These are phyloP conservation scores for Bubalus kerabau DNA, from an alignment of 2,113 vertebrate genomes.

Conservation along the genomic window DNA sequence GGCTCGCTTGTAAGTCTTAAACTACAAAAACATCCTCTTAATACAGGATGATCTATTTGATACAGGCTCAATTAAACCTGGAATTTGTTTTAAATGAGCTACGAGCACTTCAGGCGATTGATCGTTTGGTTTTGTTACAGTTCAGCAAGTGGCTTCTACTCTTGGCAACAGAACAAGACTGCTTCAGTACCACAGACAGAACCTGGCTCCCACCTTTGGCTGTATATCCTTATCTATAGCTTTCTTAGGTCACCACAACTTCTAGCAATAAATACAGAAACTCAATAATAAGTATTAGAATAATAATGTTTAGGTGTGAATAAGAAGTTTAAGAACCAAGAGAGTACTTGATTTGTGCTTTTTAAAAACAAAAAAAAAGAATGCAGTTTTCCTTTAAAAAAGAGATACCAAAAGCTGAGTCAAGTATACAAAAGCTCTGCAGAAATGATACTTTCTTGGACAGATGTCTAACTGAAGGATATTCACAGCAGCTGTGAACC, in stretches of 20 bases:
- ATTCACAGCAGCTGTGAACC: background rate
- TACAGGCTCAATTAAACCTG: constrained; percentile 48
- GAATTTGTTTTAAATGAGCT: constrained; percentile 57
- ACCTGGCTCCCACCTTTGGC: background rate
- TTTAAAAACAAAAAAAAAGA: background rate
- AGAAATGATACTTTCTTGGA: background rate
- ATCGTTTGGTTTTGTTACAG: constrained; percentile 44
- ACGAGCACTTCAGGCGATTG: background rate
- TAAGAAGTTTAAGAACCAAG: background rate
- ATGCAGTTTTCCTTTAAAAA: background rate
- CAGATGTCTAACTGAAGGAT: background rate
- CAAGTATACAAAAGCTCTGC: background rate
- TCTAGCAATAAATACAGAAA: background rate
- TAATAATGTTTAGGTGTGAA: background rate
- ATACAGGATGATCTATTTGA: constrained; percentile 38
- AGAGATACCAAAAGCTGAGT: background rate
- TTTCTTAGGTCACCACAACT: background rate
- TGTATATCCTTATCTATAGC: background rate
- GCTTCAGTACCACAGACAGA: background rate
- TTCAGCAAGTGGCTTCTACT: background rate
- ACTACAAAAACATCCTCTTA: constrained; percentile 14
- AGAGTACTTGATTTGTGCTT: background rate
- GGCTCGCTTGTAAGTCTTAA: constrained; percentile 3
- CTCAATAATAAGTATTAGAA: background rate
- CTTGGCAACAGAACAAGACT: background rate